A percentile compares a stretch with the other conserved stretches of the same genome.
Evolutionary conservation across 1,140 invertebrate species (phyloP).

Genomic region (Heliconius congener): DNA sequence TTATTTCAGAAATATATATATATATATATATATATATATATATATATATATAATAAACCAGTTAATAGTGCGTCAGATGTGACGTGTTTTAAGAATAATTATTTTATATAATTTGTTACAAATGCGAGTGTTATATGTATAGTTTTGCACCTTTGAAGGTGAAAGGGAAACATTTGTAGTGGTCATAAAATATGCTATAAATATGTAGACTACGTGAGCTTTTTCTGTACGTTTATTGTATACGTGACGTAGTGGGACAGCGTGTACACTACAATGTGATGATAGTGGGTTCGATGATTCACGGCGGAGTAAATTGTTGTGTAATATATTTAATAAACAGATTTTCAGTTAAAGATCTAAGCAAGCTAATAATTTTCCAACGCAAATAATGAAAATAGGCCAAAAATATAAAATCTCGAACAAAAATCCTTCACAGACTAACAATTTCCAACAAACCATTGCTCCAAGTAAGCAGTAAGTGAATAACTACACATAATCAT

Average conservation of each 20-base stretch:
- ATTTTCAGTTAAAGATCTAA: neutral
- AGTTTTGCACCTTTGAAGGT: neutral
- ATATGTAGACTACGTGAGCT: neutral
- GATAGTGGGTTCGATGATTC: too few relatives aligned
- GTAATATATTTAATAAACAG: too few relatives aligned
- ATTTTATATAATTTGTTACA: slow-evolving; percentile 3
- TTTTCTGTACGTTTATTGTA: neutral
- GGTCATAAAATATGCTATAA: neutral
- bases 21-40: too few relatives aligned
- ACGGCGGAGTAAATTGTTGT: too few relatives aligned
- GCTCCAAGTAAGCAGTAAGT: neutral
- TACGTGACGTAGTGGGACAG: too few relatives aligned
- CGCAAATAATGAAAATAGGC: neutral
- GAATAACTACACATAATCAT: neutral
- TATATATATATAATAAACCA: neutral
- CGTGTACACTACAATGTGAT: too few relatives aligned
- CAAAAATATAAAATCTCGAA: neutral
- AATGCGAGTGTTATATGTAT: neutral
- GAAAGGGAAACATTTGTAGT: neutral
- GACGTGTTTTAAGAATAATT: neutral
- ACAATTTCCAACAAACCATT: neutral
- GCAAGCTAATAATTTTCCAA: neutral
- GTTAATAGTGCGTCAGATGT: neutral
- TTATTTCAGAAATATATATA: too few relatives aligned
- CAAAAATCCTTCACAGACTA: neutral